Evolutionary conservation across 1,140 invertebrate species (phyloP), one percentile per base, ranked within the genome.

Genomic region (Acromyrmex echinatior): DNA sequence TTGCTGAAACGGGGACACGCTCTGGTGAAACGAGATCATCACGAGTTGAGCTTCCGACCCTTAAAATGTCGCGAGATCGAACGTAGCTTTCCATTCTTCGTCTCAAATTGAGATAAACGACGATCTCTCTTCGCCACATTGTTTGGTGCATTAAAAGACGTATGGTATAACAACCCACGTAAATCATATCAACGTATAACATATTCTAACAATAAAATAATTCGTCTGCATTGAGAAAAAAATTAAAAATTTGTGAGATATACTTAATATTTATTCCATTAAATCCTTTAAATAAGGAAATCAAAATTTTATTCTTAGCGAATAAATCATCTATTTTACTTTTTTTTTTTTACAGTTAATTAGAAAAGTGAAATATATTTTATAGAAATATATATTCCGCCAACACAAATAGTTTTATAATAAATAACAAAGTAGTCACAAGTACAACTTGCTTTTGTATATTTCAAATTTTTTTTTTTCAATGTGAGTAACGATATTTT

Each of bases 81-180:
- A 58, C n/a, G 5, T 18, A 7, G 9, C 49, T 9, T 21, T 60
- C 9, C n/a, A 60, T 60, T 12, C 3, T 39, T 77, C n/a, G 12
- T 14, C n/a, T 16, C n/a, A 25, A 58, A 60, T 25, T 77, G 53
- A 58, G 53, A 60, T 60, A 77, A 77, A 58, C 5, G 25, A 51
- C 18, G 1, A 35, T 21, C 18, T 21, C 16, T 39, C n/a, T 16
- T 60, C 28, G 7, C 3, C 28, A 1, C 28, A 12, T n/a, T 5
- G 53, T 39, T 60, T 25, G n/a, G 7, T n/a, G 4, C n/a, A 25
- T 60, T 58, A 39, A 58, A 35, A 16, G 28, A 58, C 39, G 39
- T n/a, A n/a, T 3, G 9, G 56, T 28, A 6, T 53, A 28, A 6
- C 0, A 74, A 2, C 7, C 35, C 56, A 68, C 1, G 35, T 56